Evolutionary conservation across 1,140 invertebrate genomes (phyloP).

Genomic region (Matsumurasca onukii): DNA sequence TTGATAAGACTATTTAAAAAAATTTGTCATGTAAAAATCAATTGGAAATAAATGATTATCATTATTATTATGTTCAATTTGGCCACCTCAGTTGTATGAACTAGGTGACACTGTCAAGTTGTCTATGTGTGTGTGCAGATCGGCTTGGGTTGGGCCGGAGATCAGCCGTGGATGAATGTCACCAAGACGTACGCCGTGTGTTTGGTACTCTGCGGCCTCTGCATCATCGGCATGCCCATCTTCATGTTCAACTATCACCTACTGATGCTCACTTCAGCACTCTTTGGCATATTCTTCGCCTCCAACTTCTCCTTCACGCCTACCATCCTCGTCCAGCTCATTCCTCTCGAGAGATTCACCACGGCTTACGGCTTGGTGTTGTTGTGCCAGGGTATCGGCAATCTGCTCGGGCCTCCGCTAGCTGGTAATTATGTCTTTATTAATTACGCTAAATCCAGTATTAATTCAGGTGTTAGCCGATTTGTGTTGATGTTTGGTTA

Average conservation of each 20-base stretch:
- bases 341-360: conserved; percentile 79
- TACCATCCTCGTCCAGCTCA: conserved; percentile 78
- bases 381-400: conserved; percentile 78
- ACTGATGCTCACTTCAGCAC: conserved; percentile 50
- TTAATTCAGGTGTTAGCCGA: too few species aligned
- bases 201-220: conserved; percentile 71
- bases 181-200: conserved; percentile 77
- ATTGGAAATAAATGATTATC: too few species aligned
- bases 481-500: conserved; percentile 20
- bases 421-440: conserved; percentile 48
- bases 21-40: too few species aligned
- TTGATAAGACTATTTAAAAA: too few species aligned
- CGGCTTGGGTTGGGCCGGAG: conserved; percentile 84
- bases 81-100: too few species aligned
- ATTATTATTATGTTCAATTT: too few species aligned
- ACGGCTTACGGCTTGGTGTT: conserved; percentile 85
- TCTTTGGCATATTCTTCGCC: conserved; percentile 83
- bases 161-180: conserved; percentile 82
- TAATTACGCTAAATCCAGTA: too few species aligned
- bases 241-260: conserved; percentile 60
- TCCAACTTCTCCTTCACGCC: conserved; percentile 87
- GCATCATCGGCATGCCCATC: conserved; percentile 70
- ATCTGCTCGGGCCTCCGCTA: conserved; percentile 64
- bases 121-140: conserved; percentile 58
- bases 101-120: too few species aligned